Evolutionary conservation across 2,797 vertebrate genomes (phyloP).

Genomic region (Alectoris magna): DNA sequence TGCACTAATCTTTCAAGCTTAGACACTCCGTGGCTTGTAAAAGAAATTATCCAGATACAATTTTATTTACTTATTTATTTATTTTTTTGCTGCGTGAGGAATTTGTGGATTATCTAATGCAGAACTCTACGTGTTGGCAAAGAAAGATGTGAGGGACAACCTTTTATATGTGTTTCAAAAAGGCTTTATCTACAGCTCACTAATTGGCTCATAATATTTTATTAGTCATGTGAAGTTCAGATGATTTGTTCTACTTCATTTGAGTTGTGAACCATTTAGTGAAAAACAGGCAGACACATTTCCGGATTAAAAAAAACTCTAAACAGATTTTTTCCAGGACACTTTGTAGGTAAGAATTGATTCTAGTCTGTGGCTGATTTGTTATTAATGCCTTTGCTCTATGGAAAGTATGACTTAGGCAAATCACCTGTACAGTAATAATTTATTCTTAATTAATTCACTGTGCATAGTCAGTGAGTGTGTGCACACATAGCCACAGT

Average conservation of each 20-base stretch:
- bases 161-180: not conserved
- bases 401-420: not conserved
- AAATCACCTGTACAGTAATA: not conserved
- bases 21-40: not conserved
- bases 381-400: not conserved
- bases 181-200: not conserved
- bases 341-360: not conserved
- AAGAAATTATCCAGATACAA: not conserved
- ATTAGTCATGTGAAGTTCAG: not conserved
- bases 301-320: not conserved
- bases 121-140: not conserved
- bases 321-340: not conserved
- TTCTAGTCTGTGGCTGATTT: not conserved
- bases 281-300: not conserved
- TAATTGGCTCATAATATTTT: not conserved
- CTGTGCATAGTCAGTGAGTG: not conserved
- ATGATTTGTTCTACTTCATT: not conserved
- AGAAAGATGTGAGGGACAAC: not conserved
- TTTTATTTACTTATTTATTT: not conserved
- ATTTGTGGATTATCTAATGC: not conserved
- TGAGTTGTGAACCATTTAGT: not conserved
- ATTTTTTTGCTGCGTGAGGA: not conserved
- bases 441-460: not conserved
- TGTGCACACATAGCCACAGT: not conserved
- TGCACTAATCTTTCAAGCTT: not conserved